phyloP scores from a whole-genome alignment of 1,140 invertebrate genomes.

The Calosoma granatense region DNA sequence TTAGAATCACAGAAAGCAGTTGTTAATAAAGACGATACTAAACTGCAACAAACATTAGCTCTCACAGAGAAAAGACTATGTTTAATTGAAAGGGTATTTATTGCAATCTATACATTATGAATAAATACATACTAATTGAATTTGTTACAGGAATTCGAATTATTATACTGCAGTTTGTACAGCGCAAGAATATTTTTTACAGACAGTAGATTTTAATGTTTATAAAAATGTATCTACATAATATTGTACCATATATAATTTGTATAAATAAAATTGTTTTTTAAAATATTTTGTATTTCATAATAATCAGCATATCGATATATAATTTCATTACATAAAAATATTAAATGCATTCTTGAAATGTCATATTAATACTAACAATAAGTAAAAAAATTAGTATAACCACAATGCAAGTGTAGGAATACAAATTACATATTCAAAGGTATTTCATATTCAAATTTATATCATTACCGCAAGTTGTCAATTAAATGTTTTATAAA shows the following conservation, averaged over 20 bases:
- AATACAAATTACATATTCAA: too few species aligned
- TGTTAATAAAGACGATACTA: slow-evolving; percentile 53
- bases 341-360: too few species aligned
- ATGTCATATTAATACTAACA: too few species aligned
- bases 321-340: too few species aligned
- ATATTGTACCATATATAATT: neutral
- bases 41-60: slow-evolving; percentile 87
- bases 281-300: neutral
- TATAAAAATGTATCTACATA: neutral
- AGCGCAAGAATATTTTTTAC: slow-evolving; percentile 89
- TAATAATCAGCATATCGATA: too few species aligned
- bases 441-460: too few species aligned
- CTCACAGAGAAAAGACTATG: slow-evolving; percentile 81
- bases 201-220: neutral
- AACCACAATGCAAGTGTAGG: too few species aligned
- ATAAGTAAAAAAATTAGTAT: too few species aligned
- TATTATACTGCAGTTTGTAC: slow-evolving; percentile 83
- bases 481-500: too few species aligned
- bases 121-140: slow-evolving; percentile 13
- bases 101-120: slow-evolving; percentile 10
- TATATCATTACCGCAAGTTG: too few species aligned
- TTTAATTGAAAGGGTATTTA: slow-evolving; percentile 55
- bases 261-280: neutral
- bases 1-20: slow-evolving; percentile 41
- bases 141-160: slow-evolving; percentile 68